Evolutionary conservation across 2,888 invertebrate genomes (phyloP).

Genomic region (Thera obeliscata): DNA sequence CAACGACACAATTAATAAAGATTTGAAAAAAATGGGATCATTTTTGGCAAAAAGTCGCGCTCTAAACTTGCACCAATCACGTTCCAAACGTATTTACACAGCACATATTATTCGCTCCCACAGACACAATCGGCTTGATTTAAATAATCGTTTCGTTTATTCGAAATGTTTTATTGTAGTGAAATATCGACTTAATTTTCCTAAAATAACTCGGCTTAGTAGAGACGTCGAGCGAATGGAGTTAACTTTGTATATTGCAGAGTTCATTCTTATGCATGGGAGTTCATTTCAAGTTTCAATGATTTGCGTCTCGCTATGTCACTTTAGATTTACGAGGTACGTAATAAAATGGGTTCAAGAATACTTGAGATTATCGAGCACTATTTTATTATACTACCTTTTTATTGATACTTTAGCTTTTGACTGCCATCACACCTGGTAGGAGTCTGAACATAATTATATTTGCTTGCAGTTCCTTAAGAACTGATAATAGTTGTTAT

Average conservation of each 20-base stretch:
- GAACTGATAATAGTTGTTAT: too few species aligned
- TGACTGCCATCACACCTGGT: too few species aligned
- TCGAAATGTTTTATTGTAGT: slow-evolving; percentile 47
- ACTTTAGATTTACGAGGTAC: too few species aligned
- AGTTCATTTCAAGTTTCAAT: background rate
- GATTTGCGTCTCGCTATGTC: background rate
- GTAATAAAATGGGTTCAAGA: too few species aligned
- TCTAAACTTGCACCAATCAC: slow-evolving; percentile 34
- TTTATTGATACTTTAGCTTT: too few species aligned
- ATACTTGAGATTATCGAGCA: too few species aligned
- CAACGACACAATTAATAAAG: too few species aligned
- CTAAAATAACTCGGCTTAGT: slow-evolving; percentile 14
- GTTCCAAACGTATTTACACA: slow-evolving; percentile 55
- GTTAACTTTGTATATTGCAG: slow-evolving; percentile 1
- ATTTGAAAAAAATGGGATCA: too few species aligned
- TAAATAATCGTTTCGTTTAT: slow-evolving; percentile 63
- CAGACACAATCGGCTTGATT: slow-evolving; percentile 63
- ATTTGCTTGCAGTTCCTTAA: too few species aligned
- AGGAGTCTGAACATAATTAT: too few species aligned
- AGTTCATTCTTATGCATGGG: slow-evolving; percentile 2
- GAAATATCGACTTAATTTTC: slow-evolving; percentile 48
- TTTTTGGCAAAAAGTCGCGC: background rate
- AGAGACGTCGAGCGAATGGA: slow-evolving; percentile 2
- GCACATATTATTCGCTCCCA: slow-evolving; percentile 61
- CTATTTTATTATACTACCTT: too few species aligned